phyloP scores from a whole-genome alignment of 2,113 vertebrate genomes.

The Salvelinus alpinus region DNA sequence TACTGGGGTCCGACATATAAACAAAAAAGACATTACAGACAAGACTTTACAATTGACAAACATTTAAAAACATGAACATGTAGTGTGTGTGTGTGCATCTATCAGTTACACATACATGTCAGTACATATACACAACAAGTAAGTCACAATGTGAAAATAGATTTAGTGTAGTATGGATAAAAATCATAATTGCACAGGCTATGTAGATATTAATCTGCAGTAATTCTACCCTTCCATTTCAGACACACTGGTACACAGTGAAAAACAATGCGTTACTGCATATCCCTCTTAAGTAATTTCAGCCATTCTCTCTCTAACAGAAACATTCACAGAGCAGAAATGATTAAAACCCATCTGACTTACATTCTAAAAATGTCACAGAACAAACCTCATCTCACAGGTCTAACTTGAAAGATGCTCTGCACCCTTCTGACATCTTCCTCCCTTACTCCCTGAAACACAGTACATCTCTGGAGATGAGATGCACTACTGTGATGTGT shows the following conservation, averaged over 20 bases:
- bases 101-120: no score
- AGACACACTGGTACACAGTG: neutral
- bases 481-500: neutral
- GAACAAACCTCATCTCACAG: conserved; percentile 35
- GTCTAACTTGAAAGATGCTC: conserved; percentile 23
- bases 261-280: neutral
- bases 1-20: no score
- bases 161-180: neutral
- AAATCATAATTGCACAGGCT: neutral
- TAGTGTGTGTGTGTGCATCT: no score
- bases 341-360: conserved; percentile 45
- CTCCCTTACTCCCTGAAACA: neutral
- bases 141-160: neutral
- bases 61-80: no score
- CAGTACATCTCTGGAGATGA: conserved; percentile 1
- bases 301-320: conserved; percentile 18
- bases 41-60: no score
- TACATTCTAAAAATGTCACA: conserved; percentile 49
- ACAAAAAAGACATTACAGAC: no score
- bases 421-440: conserved; percentile 3
- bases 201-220: neutral
- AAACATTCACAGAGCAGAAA: conserved; percentile 16
- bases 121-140: no score
- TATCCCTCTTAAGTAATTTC: neutral
- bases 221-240: conserved; percentile 18